Evolutionary conservation across 23 tunicate species (phyloP), one percentile per base, ranked within the genome.

Genomic region (Ciona savignyi): DNA sequence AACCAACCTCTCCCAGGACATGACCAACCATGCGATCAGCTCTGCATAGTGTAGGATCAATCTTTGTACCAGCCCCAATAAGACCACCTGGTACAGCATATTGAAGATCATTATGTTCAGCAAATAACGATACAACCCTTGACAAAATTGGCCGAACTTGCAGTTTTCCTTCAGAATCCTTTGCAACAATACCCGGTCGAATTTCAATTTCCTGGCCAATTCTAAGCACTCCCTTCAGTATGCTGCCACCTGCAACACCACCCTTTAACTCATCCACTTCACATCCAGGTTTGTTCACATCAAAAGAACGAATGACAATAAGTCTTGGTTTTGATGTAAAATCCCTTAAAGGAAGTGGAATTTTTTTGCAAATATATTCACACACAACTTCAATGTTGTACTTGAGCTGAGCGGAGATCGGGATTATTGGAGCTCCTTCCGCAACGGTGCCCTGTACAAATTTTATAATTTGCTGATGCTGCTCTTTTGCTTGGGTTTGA

Each of bases 181-280:
- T 83, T 0, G 91, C 72, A 20, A 84, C 84, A 33, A 95, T 91
- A 76, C 99, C 99, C 0, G 99, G 99, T 24, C 99, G 84, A 68
- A 95, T 88, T 89, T 95, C 99, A 66, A 95, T 95, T 67, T 95
- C 99, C 63, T 95, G 99, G 1, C 93, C 99, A 28, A 95, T 83
- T 86, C 83, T 80, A n/a, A 95, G 83, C 19, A 95, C 99, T 0
- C 99, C 99, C 35, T 91, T 84, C 34, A 95, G 56, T 9, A 95
- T 83, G 64, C 93, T 83, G 4, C 99, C 99, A 30, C 99, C 99
- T 51, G 96, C 95, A 23, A 95, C 99, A 27, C 99, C 99, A 31
- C 99, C 99, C 63, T 95, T 95, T 34, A 95, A 70, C 29, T 85
- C 99, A 29, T 77, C 87, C 22, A 89, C 96, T 77, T 95, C 99